Evolutionary conservation across 2,888 invertebrate genomes (phyloP), one percentile per base, ranked within the genome.

Genomic region (Catocala nupta): DNA sequence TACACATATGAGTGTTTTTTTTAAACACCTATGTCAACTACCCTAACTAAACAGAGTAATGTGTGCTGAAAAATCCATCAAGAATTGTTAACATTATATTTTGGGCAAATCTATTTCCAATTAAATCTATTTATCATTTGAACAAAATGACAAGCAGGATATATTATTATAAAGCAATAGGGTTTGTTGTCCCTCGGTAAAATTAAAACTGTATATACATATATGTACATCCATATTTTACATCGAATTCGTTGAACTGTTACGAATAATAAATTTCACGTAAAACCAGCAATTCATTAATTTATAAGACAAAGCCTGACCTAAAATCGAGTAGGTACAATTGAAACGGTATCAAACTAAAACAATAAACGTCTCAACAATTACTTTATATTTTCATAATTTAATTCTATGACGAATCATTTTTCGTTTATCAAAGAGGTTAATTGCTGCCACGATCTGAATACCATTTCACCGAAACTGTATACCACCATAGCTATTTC

Each of bases 401-500:
- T 44, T 6, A 59, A 13, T 47, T 54, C 34, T 39, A 51, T 51
- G 34, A 56, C 53, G 50, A 50, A 59, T 61, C 33, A 50, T 39
- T 61, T 69, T 56, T 58, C 36, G 43, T 36, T 12, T 44, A 42
- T 42, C 49, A 45, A 36, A 57, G 10, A 16, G 55, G 39, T 60
- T 60, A 54, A 60, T 36, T 44, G 13, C 44, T 43, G 25, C 36
- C 8, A 11, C 47, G 47, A 62, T 48, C 47, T 34, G 47, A 68
- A 59, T 60, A 45, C 10, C 8, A 54, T 62, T 65, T 59, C 34
- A 42, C 43, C 7, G 44, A 56, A 51, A 44, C 48, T 48, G 53
- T 51, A 63, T 63, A 63, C 39, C 43, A 59, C 58, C 57, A 62
- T 52, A 36, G 34, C 16, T 61, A 45, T 54, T 44, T 16, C 39